Percentiles rank a stretch among this genome's conserved stretches.
Conservation (phyloP, 2,113 vertebrate species). For the Phainopepla nitens region DNA sequence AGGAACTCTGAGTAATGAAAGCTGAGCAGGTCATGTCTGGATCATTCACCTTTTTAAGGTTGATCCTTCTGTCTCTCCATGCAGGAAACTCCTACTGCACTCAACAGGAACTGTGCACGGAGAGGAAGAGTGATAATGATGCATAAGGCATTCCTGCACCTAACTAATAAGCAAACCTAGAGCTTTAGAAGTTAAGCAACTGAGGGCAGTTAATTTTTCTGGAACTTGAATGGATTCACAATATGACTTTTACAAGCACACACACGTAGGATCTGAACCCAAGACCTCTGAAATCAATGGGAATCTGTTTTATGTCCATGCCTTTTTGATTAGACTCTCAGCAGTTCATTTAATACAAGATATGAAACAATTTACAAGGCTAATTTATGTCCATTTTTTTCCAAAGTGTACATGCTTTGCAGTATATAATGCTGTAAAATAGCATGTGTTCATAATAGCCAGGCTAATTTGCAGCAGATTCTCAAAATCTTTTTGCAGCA, state of each 20-base stretch:
- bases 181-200: neutral
- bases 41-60: neutral
- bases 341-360: constrained; percentile 8
- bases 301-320: neutral
- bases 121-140: neutral
- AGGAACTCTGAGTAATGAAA: neutral
- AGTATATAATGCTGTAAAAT: neutral
- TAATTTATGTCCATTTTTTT: constrained; percentile 12
- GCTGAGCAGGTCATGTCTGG: neutral
- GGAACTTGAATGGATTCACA: neutral
- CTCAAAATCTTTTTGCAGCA: neutral
- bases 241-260: neutral
- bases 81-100: neutral
- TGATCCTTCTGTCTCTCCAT: neutral
- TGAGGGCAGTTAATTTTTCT: neutral
- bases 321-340: constrained; percentile 6
- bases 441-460: neutral
- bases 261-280: neutral
- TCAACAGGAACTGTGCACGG: neutral
- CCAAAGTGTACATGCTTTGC: neutral
- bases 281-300: neutral
- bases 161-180: neutral
- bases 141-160: neutral
- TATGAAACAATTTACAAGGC: constrained; percentile 3
- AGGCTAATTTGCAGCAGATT: neutral